A percentile compares a stretch with the other conserved stretches of the same genome.
Conservation (phyloP, 2,888 invertebrate species). For the Drosophila mettleri region DNA sequence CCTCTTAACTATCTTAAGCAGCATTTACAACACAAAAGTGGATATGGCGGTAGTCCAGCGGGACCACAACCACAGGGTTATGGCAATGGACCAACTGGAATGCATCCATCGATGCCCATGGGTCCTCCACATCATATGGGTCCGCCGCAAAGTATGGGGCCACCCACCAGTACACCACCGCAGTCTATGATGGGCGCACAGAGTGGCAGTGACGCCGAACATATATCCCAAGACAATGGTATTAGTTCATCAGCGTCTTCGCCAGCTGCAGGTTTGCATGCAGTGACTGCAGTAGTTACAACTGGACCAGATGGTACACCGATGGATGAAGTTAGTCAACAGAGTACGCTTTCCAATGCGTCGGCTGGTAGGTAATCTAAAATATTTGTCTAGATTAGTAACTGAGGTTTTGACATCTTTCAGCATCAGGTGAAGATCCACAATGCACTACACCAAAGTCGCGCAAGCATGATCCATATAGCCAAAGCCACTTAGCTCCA, state of each 20-base stretch:
- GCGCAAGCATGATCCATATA: conserved; percentile 88
- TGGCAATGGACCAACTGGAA: conserved; percentile 85
- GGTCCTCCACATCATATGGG: conserved; percentile 87
- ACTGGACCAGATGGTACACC: conserved; percentile 96
- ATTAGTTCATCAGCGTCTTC: conserved; percentile 84
- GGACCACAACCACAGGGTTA: conserved; percentile 87
- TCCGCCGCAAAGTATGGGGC: conserved; percentile 88
- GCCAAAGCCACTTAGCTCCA: conserved; percentile 90
- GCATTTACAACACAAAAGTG: conserved; percentile 90
- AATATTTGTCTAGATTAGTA: not conserved
- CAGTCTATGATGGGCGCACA: conserved; percentile 80
- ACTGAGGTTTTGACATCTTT: not conserved
- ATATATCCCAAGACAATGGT: conserved; percentile 88
- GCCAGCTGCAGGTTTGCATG: conserved; percentile 86
- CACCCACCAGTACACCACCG: conserved; percentile 86
- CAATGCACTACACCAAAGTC: conserved; percentile 92
- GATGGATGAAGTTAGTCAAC: conserved; percentile 96
- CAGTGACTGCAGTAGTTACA: conserved; percentile 94
- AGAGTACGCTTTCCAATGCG: conserved; percentile 96
- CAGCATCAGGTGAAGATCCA: conserved; percentile 94
- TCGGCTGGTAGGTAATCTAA: conserved; percentile 90
- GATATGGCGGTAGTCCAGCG: conserved; percentile 85
- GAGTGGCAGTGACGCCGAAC: conserved; percentile 84
- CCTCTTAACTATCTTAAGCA: conserved; percentile 89
- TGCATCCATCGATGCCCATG: conserved; percentile 86